These are phyloP conservation scores for Chalcis sispes DNA, from an alignment of 2,888 invertebrate species.

Conservation along the genomic window DNA sequence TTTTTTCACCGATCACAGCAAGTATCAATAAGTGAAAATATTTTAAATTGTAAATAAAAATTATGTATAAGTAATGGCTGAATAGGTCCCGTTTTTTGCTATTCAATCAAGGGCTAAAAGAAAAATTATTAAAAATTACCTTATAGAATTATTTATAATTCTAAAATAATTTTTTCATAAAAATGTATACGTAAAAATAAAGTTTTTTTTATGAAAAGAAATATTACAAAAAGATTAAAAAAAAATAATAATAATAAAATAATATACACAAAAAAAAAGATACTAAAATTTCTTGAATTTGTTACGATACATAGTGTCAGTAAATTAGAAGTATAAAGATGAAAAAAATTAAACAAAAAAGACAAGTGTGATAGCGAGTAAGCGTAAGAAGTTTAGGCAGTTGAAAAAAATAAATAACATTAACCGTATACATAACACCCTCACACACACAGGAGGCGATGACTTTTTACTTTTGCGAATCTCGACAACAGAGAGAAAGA, in stretches of 20 bases:
- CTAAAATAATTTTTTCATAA: slow-evolving; percentile 42
- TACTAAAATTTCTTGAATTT: slow-evolving; percentile 26
- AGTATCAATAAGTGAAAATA: slow-evolving; percentile 48
- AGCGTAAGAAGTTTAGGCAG: slow-evolving; percentile 47
- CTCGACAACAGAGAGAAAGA: slow-evolving; percentile 43
- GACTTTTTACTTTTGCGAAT: slow-evolving; percentile 58
- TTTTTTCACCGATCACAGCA: slow-evolving; percentile 48
- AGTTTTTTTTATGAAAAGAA: slow-evolving; percentile 34
- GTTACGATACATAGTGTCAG: slow-evolving; percentile 18
- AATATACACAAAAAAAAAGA: slow-evolving; percentile 14
- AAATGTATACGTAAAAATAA: slow-evolving; percentile 27
- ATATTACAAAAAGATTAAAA: slow-evolving; percentile 17
- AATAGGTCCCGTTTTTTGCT: slow-evolving; percentile 47
- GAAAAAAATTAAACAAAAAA: slow-evolving; percentile 32
- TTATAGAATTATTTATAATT: slow-evolving; percentile 40
- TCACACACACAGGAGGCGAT: slow-evolving; percentile 44
- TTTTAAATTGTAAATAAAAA: slow-evolving; percentile 56
- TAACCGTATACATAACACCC: slow-evolving; percentile 25
- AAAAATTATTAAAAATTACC: slow-evolving; percentile 39
- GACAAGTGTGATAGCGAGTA: slow-evolving; percentile 48
- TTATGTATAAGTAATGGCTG: slow-evolving; percentile 41
- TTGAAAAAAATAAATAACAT: slow-evolving; percentile 31
- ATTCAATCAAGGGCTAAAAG: slow-evolving; percentile 15
- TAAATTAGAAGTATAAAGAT: slow-evolving; percentile 16
- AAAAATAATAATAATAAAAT: too few relatives aligned